A percentile compares a stretch with the other conserved stretches of the same genome.
Conservation (phyloP, 2,888 invertebrate genomes). For the Lasioglossum calceatum region DNA sequence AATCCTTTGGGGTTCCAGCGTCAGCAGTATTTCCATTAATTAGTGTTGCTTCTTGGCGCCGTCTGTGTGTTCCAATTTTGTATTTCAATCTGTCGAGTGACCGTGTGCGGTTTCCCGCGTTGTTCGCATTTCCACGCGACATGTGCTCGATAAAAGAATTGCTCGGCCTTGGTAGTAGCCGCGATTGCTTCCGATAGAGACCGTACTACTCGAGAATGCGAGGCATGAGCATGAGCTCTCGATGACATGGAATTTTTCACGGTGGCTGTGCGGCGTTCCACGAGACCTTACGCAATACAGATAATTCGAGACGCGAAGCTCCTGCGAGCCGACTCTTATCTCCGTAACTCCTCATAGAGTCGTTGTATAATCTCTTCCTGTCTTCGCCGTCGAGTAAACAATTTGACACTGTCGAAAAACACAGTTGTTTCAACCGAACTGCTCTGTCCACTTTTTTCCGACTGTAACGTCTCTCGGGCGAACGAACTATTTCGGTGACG, state of each 20-base stretch:
- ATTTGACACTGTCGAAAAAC: background rate
- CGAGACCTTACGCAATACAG: slow-evolving; percentile 33
- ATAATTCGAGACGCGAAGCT: slow-evolving; percentile 6
- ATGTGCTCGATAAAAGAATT: background rate
- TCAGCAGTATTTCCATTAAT: background rate
- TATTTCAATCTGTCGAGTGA: background rate
- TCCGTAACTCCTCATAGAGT: slow-evolving; percentile 17
- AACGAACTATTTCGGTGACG: background rate
- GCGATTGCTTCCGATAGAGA: background rate
- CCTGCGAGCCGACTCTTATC: slow-evolving; percentile 13
- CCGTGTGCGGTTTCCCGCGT: background rate
- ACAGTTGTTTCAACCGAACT: background rate
- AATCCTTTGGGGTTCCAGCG: background rate
- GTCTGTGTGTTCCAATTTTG: background rate
- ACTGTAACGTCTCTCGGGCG: background rate
- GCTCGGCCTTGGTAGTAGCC: background rate
- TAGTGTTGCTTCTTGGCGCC: background rate
- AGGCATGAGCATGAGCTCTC: background rate
- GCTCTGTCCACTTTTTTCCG: background rate
- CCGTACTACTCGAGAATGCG: background rate
- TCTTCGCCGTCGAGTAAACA: slow-evolving; percentile 6
- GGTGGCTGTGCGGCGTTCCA: background rate
- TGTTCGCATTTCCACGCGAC: background rate
- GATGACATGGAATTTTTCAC: slow-evolving; percentile 19
- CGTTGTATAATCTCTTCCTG: slow-evolving; percentile 10